phyloP scores from a whole-genome alignment of 2,888 invertebrate genomes.

The Euphydryas editha region DNA sequence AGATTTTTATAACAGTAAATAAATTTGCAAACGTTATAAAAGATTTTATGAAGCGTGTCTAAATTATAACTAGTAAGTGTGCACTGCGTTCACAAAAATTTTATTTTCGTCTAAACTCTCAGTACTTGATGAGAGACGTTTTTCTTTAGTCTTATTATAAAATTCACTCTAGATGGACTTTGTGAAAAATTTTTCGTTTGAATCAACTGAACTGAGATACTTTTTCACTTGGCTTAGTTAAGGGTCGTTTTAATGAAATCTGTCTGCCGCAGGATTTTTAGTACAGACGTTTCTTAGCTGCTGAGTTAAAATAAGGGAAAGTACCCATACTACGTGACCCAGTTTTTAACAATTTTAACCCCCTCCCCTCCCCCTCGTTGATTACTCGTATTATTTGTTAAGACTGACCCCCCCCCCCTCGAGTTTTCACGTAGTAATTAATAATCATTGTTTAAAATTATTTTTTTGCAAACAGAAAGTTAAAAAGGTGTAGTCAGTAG shows the following conservation, averaged over 20 bases:
- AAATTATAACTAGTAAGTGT: slow-evolving; percentile 10
- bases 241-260: slow-evolving; percentile 19
- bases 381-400: too few species aligned
- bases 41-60: neutral
- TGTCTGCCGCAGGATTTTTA: slow-evolving; percentile 19
- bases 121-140: slow-evolving; percentile 4
- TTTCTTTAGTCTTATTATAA: slow-evolving; percentile 18
- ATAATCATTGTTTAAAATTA: too few species aligned
- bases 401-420: too few species aligned
- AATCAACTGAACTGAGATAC: slow-evolving; percentile 21
- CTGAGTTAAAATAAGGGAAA: neutral
- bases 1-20: neutral
- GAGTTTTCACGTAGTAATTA: too few species aligned
- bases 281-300: neutral
- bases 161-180: slow-evolving; percentile 12
- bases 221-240: slow-evolving; percentile 23
- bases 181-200: slow-evolving; percentile 18
- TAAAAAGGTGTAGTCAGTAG: too few species aligned
- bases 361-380: too few species aligned
- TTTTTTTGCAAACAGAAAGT: too few species aligned
- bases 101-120: slow-evolving; percentile 14
- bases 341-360: too few species aligned
- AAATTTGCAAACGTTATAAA: slow-evolving; percentile 3
- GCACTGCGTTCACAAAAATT: slow-evolving; percentile 10
- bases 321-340: too few species aligned